A percentile compares a stretch with the other conserved stretches of the same genome.
These are phyloP conservation scores for Lytechinus variegatus DNA, from an alignment of 35 echinoderm and acorn worm genomes.

Conservation along the genomic window DNA sequence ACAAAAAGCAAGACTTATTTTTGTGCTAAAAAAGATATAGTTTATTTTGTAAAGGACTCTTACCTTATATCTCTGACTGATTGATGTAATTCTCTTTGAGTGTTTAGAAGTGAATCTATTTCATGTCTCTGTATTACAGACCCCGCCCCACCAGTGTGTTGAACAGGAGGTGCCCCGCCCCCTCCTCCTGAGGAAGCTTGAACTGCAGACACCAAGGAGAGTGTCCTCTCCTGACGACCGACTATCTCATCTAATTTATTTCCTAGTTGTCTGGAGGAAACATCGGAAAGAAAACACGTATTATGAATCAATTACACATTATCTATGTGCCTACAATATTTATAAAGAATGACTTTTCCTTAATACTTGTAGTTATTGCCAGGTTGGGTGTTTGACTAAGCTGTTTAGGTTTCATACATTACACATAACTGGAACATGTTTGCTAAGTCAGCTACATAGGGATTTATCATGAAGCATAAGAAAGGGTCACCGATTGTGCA, in stretches of 20 bases:
- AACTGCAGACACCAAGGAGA: constrained; percentile 70
- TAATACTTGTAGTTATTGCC: too few relatives aligned
- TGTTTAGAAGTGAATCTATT: constrained; percentile 87
- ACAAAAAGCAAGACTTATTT: too few relatives aligned
- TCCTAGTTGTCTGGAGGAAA: constrained; percentile 60
- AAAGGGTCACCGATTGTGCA: too few relatives aligned
- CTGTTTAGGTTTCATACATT: too few relatives aligned
- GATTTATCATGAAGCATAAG: too few relatives aligned
- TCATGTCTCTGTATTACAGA: constrained; percentile 84
- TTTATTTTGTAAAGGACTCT: constrained; percentile 11
- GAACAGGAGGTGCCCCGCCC: background rate
- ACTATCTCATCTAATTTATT: constrained; percentile 95
- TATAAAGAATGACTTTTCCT: background rate
- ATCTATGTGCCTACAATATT: background rate
- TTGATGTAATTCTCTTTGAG: constrained; percentile 80
- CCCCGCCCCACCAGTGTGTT: background rate
- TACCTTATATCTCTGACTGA: constrained; percentile 91
- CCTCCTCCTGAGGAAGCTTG: constrained; percentile 15
- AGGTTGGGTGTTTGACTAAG: too few relatives aligned
- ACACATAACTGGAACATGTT: too few relatives aligned
- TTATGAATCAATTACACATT: background rate
- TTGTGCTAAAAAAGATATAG: too few relatives aligned
- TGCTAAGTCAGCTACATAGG: too few relatives aligned
- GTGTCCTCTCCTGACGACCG: constrained; percentile 88
- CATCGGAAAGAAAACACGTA: background rate